Conservation (phyloP, 2,797 vertebrate species). For the Knipowitschia caucasica region DNA sequence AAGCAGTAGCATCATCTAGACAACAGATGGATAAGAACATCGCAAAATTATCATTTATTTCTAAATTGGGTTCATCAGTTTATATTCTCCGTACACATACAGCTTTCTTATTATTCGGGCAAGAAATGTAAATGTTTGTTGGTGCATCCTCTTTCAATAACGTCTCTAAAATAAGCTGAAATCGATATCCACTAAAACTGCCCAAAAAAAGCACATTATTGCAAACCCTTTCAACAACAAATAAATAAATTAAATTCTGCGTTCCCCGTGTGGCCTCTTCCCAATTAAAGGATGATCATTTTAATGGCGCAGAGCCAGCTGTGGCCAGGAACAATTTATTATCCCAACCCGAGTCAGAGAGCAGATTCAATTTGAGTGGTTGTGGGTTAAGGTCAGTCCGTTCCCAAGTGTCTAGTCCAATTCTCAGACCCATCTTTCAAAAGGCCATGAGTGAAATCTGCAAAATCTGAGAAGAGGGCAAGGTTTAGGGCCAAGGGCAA, state of each 20-base stretch:
- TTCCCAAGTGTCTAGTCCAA: conserved; percentile 8
- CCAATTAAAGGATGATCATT: conserved; percentile 15
- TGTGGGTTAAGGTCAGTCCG: conserved; percentile 12
- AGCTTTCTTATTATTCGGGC: too few species aligned
- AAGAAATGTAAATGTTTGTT: too few species aligned
- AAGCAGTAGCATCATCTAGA: too few species aligned
- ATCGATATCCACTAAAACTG: not conserved
- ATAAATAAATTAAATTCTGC: not conserved
- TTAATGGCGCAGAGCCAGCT: conserved; percentile 8
- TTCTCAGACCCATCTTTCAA: conserved; percentile 3
- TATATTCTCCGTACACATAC: too few species aligned
- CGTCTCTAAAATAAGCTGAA: not conserved
- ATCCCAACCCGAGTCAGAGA: conserved; percentile 1
- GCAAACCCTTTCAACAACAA: not conserved
- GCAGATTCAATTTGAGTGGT: conserved; percentile 28
- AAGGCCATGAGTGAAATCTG: conserved; percentile 2
- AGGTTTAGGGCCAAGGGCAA: not conserved
- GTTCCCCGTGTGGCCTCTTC: not conserved
- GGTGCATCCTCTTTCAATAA: too few species aligned
- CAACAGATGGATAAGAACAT: too few species aligned
- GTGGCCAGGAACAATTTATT: conserved; percentile 9
- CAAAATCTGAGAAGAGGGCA: not conserved
- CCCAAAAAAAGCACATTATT: not conserved
- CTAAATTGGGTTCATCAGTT: too few species aligned
- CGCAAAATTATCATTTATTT: too few species aligned